Evolutionary conservation across 2,888 invertebrate species (phyloP), one percentile per base, ranked within the genome.

Genomic region (Diarsia mendica): DNA sequence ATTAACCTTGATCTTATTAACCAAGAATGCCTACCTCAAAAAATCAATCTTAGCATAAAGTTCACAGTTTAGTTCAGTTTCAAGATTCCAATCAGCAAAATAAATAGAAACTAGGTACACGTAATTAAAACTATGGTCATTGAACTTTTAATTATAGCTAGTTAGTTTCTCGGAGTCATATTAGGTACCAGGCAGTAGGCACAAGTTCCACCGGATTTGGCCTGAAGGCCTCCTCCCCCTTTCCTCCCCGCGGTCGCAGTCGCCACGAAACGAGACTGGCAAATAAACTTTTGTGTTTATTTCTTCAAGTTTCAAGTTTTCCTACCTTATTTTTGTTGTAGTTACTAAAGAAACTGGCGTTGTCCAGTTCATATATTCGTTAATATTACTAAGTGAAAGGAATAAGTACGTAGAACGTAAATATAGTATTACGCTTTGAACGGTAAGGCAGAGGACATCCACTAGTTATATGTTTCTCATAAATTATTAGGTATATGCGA

Each of bases 141-240:
- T 61, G 55, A 77, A 73, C 58, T 78, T 82, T 74, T 72, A 75
- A 72, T 79, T 66, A 71, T 18, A 65, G 67, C 63, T 63, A 66
- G 51, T 65, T 65, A 66, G 51, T 65, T 70, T 67, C 39, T 67
- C 20, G 33, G 1, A 61, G 63, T 48, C 8, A 23, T 49, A 20
- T 68, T 15, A 28, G 28, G 2, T 28, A 28, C 28, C 28, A 28
- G 28, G 28, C 28, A 28, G 28, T 28, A 67, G 63, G 67, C 63
- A 6, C 49, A 76, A 77, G 71, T 79, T 83, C n/a, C 23, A 79
- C 53, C 69, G 69, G 80, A 84, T 73, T 77, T 75, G 61, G 72
- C 39, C 71, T 77, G 73, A 72, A 66, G 74, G 1, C 28, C 28
- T 28, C 39, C n/a, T 28, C 1, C 23, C 5, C 23, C 20, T 13